Evolutionary conservation across 2,888 invertebrate genomes (phyloP).

Genomic region (Dermolepida albohirtum): DNA sequence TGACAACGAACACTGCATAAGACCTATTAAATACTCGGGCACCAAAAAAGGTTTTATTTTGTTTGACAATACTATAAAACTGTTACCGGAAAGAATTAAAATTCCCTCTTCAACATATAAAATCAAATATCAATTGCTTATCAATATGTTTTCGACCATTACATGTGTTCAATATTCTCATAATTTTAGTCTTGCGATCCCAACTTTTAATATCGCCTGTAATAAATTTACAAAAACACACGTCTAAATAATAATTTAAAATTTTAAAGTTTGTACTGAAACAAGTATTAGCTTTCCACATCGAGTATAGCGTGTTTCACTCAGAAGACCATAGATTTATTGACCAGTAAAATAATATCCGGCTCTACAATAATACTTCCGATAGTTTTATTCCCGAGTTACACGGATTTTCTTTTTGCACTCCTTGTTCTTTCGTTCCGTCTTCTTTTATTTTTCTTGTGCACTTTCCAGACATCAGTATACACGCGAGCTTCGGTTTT

Average conservation of each 20-base stretch:
- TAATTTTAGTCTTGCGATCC: neutral
- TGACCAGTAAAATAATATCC: constrained; percentile 28
- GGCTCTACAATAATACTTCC: constrained; percentile 9
- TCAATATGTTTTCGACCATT: no score
- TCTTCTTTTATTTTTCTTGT: neutral
- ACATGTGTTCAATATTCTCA: no score
- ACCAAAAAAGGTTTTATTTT: no score
- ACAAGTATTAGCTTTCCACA: constrained; percentile 4
- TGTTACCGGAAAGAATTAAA: no score
- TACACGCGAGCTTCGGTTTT: no score
- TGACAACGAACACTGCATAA: no score
- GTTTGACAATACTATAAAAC: no score
- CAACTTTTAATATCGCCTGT: neutral
- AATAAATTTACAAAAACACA: neutral
- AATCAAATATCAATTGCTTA: no score
- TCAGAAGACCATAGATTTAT: constrained; percentile 14
- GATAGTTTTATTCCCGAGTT: constrained; percentile 24
- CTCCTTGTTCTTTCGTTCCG: neutral
- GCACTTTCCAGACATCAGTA: no score
- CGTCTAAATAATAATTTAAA: constrained; percentile 26
- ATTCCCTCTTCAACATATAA: no score
- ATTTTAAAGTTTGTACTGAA: constrained; percentile 21
- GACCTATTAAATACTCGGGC: no score
- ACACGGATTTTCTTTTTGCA: neutral
- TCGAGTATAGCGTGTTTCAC: constrained; percentile 1